These are phyloP conservation scores for Eudyptes chrysolophus DNA, from an alignment of 2,113 vertebrate species.

Conservation along the genomic window DNA sequence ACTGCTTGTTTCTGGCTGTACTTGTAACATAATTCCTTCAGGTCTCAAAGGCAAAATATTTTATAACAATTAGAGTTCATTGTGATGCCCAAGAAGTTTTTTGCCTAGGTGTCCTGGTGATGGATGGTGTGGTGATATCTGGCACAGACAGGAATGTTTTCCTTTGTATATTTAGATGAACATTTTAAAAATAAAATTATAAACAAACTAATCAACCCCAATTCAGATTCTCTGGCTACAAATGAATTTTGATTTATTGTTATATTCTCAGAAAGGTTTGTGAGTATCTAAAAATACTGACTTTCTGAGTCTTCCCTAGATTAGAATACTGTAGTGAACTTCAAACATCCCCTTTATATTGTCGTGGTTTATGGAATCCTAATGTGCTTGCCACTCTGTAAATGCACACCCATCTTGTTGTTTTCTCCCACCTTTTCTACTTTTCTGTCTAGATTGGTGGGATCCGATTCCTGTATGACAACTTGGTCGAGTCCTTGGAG, in stretches of 20 bases:
- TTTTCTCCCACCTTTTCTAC: not conserved
- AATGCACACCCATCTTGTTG: not conserved
- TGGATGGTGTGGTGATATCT: not conserved
- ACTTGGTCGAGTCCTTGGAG: conserved; percentile 95
- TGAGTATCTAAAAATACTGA: not conserved
- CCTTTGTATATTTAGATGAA: not conserved
- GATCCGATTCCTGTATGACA: conserved; percentile 97
- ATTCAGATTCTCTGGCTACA: not conserved
- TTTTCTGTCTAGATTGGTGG: conserved; percentile 86
- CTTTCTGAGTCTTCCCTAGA: not conserved
- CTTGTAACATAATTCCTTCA: not conserved
- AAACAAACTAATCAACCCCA: not conserved
- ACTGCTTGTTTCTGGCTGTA: not conserved
- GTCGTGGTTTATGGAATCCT: not conserved
- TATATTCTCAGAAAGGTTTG: not conserved
- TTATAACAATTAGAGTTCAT: not conserved
- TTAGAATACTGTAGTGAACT: not conserved
- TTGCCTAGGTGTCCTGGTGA: not conserved
- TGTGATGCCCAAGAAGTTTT: not conserved
- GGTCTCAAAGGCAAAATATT: not conserved
- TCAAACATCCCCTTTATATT: not conserved
- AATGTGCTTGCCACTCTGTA: not conserved
- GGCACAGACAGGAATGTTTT: not conserved
- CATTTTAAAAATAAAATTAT: not conserved
- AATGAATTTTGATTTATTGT: not conserved